Evolutionary conservation across 2,797 vertebrate species (phyloP).

Genomic region (Austrolebias charrua): DNA sequence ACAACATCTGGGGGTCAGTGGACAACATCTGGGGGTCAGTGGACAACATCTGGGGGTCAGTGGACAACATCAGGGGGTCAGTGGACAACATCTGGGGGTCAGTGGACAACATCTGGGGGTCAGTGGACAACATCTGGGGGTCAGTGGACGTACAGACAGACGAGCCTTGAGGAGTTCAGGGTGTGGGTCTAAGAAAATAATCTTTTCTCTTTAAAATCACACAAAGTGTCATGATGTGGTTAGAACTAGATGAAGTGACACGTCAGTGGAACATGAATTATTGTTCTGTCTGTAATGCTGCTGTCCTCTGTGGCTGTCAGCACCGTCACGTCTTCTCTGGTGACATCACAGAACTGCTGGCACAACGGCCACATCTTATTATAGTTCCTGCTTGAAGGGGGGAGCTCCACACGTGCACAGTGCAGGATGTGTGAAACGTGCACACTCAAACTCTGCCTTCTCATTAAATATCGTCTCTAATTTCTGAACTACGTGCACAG

Average conservation of each 20-base stretch:
- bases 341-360: background rate
- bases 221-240: constrained; percentile 25
- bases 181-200: constrained; percentile 27
- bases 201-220: background rate
- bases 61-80: no score
- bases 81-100: constrained; percentile 57
- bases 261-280: background rate
- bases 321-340: background rate
- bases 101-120: constrained; percentile 59
- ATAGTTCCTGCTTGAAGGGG: background rate
- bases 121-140: no score
- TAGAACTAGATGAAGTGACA: constrained; percentile 17
- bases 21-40: constrained; percentile 57
- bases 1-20: constrained; percentile 57
- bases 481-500: no score
- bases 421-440: no score
- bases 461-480: no score
- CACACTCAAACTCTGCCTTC: no score
- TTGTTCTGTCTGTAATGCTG: background rate
- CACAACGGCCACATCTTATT: no score
- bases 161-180: constrained; percentile 23
- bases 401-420: no score
- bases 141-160: no score
- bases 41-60: constrained; percentile 57
- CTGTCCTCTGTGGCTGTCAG: background rate